Evolutionary conservation across 2,113 vertebrate genomes (phyloP).

Genomic region (Opisthocomus hoazin): DNA sequence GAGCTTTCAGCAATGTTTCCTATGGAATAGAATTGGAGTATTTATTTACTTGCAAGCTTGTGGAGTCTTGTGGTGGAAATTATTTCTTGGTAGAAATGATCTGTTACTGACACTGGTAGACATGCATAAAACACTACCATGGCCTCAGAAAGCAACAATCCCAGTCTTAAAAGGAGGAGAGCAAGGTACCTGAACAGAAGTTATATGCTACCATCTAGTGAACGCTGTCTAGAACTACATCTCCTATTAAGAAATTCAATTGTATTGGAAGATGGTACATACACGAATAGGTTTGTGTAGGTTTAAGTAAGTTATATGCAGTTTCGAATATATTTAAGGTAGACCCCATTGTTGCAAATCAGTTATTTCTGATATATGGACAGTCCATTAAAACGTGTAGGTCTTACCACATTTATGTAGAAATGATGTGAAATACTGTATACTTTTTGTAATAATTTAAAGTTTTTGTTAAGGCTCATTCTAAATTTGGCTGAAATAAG

Average conservation of each 20-base stretch:
- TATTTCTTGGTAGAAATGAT: neutral
- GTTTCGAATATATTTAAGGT: neutral
- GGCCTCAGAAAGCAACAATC: neutral
- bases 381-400: neutral
- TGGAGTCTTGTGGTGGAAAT: neutral
- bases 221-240: neutral
- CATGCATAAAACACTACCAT: neutral
- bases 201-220: constrained; percentile 30
- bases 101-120: neutral
- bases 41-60: neutral
- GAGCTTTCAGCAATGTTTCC: neutral
- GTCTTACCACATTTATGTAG: neutral
- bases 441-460: neutral
- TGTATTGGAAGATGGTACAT: neutral
- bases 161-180: neutral
- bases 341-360: neutral
- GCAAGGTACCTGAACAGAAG: neutral
- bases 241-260: neutral
- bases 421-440: neutral
- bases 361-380: neutral
- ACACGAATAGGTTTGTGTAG: neutral
- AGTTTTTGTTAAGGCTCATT: neutral
- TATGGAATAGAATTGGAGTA: neutral
- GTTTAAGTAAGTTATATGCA: neutral
- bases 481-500: neutral